Evolutionary conservation across 2,113 vertebrate genomes (phyloP).

Genomic region (Heteronetta atricapilla): DNA sequence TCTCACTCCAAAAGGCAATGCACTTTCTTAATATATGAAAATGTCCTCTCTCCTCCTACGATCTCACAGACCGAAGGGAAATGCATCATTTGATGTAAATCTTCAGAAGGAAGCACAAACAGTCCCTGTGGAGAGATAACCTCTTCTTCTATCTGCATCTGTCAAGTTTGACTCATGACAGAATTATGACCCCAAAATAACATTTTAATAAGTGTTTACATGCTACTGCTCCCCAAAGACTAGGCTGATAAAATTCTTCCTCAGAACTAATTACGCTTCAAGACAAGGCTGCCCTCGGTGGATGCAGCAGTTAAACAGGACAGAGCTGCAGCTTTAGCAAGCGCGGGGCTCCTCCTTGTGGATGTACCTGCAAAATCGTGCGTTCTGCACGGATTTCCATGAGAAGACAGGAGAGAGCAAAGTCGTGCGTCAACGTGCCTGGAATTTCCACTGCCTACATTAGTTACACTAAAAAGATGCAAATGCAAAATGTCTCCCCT

Average conservation of each 20-base stretch:
- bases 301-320: background rate
- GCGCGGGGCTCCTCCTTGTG: conserved; percentile 68
- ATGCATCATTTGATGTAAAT: conserved; percentile 44
- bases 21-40: conserved; percentile 9
- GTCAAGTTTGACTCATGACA: conserved; percentile 66
- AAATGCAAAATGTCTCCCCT: background rate
- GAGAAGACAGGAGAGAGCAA: background rate
- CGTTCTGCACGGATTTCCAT: background rate
- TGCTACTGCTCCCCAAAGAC: conserved; percentile 68
- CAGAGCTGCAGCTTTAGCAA: background rate
- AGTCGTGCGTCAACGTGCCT: background rate
- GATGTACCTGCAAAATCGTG: background rate
- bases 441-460: background rate
- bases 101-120: conserved; percentile 52
- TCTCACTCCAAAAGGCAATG: background rate
- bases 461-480: background rate
- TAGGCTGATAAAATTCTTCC: conserved; percentile 68
- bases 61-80: conserved; percentile 4
- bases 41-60: background rate
- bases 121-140: conserved; percentile 38
- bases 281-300: conserved; percentile 45
- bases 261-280: conserved; percentile 72
- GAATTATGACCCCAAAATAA: conserved; percentile 67
- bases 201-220: conserved; percentile 79
- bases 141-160: conserved; percentile 68